These are phyloP conservation scores for Augiades crinisus DNA, from an alignment of 2,888 invertebrate species.

Conservation along the genomic window DNA sequence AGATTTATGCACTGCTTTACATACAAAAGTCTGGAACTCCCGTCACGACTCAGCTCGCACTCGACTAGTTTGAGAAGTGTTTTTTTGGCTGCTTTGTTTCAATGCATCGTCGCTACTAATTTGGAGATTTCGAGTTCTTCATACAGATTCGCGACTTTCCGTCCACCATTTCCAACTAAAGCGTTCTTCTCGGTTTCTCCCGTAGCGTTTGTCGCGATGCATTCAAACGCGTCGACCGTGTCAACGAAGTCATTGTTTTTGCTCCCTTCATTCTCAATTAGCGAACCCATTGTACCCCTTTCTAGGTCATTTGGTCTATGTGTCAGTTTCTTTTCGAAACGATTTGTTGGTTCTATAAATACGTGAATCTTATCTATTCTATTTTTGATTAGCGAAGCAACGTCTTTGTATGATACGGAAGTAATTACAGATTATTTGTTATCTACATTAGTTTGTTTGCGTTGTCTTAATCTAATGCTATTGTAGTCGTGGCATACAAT, in stretches of 20 bases:
- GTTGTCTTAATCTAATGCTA: slow-evolving; percentile 1
- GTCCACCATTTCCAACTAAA: not conserved
- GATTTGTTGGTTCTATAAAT: slow-evolving; percentile 1
- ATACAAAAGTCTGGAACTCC: slow-evolving; percentile 30
- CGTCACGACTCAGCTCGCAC: slow-evolving; percentile 24
- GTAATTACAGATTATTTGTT: slow-evolving; percentile 9
- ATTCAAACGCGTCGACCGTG: slow-evolving; percentile 23
- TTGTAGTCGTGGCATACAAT: slow-evolving; percentile 1
- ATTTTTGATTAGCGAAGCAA: not conserved
- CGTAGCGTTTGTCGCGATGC: slow-evolving; percentile 25
- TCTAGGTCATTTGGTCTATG: slow-evolving; percentile 31
- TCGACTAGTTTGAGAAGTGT: slow-evolving; percentile 21
- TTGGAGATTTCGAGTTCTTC: not conserved
- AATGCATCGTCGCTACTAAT: not conserved
- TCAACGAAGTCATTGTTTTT: slow-evolving; percentile 27
- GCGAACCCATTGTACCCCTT: slow-evolving; percentile 29
- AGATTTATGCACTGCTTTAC: slow-evolving; percentile 39
- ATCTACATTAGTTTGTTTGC: slow-evolving; percentile 9
- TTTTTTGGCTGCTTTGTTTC: not conserved
- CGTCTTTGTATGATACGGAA: slow-evolving; percentile 2
- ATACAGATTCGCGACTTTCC: not conserved
- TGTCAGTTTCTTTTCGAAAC: slow-evolving; percentile 11
- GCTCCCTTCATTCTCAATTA: slow-evolving; percentile 32
- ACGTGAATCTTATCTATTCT: not conserved
- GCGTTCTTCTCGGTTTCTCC: slow-evolving; percentile 4